Base-by-base conservation (phyloP, 2,797 vertebrate genomes). In the Luscinia luscinia region DNA sequence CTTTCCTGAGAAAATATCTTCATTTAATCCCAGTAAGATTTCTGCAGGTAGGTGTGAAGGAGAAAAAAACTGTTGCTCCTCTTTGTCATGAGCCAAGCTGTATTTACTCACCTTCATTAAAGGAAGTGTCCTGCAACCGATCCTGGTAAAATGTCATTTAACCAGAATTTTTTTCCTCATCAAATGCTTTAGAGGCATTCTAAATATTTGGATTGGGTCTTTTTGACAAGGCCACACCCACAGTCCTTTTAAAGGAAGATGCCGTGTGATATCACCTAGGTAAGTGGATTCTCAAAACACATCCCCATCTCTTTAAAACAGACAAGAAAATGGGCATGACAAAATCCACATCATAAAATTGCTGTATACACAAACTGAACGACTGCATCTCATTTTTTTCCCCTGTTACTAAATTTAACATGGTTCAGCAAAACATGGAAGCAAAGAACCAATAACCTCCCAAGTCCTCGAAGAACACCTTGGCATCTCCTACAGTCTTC, bases 391-490 rank as follows among this genome's bases (percentile, higher is more conserved):
- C 68, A 61, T 22, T 58, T 84, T 90, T 90, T 87, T 64, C 43
- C 52, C 78, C 58, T 75, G 41, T 79, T 93, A 90, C 27, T 83
- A 63, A 46, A 48, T 87, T 90, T 93, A 95, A 95, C 91, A 87
- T 72, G 63, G 66, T 69, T 77, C 89, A 90, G 78, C 64, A 90
- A 96, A 96, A 95, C 78, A 63, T 75, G 94, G 94, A 97, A 96
- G 94, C 94, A 95, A 97, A 97, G 92, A 84, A 93, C 72, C 70
- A 49, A 90, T 46, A 82, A 89, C 88, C 90, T 72, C 93, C 81
- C 94, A 93, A 85, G 87, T 97, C 92, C 93, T 94, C 73, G 90
- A 93, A 93, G 91, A 95, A 89, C 4, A 38, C 89, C 80, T 76
- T 9, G 22, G 55, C n/a, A 74, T 88, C 38, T 87, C 73, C 70